These are phyloP conservation scores for Chascanopsetta lugubris DNA, from an alignment of 2,113 vertebrate species.

Conservation along the genomic window DNA sequence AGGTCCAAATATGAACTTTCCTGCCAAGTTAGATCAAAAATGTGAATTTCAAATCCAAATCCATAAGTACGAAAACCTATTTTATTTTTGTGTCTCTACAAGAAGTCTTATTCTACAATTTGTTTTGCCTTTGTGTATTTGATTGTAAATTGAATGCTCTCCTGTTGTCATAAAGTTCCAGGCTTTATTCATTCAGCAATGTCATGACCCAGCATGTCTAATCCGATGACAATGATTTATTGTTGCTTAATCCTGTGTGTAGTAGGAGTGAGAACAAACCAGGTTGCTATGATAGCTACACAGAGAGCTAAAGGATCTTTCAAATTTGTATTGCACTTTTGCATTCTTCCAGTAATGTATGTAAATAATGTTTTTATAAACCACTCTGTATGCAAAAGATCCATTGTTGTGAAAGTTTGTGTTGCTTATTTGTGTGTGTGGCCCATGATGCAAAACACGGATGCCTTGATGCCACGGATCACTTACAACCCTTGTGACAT, in stretches of 20 bases:
- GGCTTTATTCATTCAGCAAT: background rate
- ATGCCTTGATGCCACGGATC: conserved; percentile 7
- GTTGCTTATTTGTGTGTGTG: background rate
- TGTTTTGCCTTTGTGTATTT: too few species aligned
- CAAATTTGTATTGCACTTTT: background rate
- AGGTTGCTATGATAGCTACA: background rate
- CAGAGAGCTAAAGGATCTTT: background rate
- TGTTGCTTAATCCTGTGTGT: background rate
- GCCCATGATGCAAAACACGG: background rate
- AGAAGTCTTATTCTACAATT: too few species aligned
- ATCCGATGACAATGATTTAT: background rate
- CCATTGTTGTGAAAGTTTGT: background rate
- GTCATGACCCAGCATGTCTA: background rate
- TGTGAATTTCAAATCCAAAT: too few species aligned
- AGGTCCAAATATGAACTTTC: too few species aligned
- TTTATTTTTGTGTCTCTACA: background rate
- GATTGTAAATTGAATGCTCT: too few species aligned
- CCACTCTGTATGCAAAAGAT: background rate
- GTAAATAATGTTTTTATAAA: background rate
- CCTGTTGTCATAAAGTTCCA: background rate
- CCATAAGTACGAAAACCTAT: too few species aligned
- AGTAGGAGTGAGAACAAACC: background rate
- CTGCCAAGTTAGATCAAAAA: too few species aligned
- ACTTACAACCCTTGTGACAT: conserved; percentile 51
- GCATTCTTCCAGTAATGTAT: background rate